Base-by-base conservation (phyloP, 2,797 vertebrate genomes). In the Danio choprae region DNA sequence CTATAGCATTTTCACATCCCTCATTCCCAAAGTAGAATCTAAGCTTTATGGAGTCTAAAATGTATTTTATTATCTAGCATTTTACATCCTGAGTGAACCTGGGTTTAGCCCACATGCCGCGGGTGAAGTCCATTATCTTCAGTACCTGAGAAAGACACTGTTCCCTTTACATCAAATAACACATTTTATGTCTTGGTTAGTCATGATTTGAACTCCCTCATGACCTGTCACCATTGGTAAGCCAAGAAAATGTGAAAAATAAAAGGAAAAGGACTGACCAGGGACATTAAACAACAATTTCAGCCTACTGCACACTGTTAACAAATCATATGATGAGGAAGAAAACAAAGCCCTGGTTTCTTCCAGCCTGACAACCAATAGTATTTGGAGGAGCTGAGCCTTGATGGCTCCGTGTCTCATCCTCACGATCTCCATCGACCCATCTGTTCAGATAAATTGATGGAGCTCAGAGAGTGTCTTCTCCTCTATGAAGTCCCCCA, bases 381-480 rank as follows among this genome's bases (percentile, higher is more conserved):
- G 65, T 50, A 70, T 62, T 70, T 60, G 51, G 63, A 77, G 76
- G 36, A 78, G 65, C 67, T 70, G 56, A 65, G 50, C 60, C 36
- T 20, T 71, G 58, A 76, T 62, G 64, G 20, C 58, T 55, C 48
- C 68, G 64, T 55, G 63, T 64, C 46, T 64, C 68, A 80, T 74
- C 62, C 69, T 20, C 50, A 56, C 12, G n/a, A 68, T 67, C 79
- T 56, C 79, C 55, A 67, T 68, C 63, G 79, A 68, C 55, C 79
- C 71, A 74, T 74, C 79, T 74, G 71, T 43, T 81, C 63, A 68
- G 41, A 67, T 74, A 81, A 74, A 74, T 81, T 58, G 79, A 60
- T 59, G 60, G 7, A 65, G 51, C 36, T 72, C 41, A 77, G 74
- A 72, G 38, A 68, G 71, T 38, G n/a, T 48, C 48, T 81, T 81